Evolutionary conservation across 2,113 vertebrate genomes (phyloP).

Genomic region (Rutilus rutilus): DNA sequence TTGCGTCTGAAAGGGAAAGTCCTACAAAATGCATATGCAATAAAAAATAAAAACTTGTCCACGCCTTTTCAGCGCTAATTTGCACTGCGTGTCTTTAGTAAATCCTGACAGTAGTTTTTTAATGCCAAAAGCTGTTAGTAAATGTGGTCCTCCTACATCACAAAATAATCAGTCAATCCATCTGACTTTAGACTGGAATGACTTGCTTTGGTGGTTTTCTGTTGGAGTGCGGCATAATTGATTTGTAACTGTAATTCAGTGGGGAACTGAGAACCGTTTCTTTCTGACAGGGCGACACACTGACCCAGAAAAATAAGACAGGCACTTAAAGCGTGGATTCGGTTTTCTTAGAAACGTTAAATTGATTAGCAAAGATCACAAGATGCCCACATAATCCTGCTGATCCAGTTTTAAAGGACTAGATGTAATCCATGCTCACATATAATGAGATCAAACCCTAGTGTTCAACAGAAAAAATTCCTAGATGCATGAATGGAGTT

Average conservation of each 20-base stretch:
- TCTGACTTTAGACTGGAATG: neutral
- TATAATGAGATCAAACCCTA: neutral
- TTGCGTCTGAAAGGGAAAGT: too few species aligned
- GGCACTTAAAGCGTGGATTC: neutral
- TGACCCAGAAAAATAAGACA: slow-evolving; percentile 44
- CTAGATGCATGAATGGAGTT: neutral
- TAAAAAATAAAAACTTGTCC: too few species aligned
- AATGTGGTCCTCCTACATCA: too few species aligned
- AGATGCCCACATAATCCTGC: neutral
- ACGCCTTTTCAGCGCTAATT: too few species aligned
- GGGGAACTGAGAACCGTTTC: neutral
- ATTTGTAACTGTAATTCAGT: neutral
- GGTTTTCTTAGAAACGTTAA: slow-evolving; percentile 27
- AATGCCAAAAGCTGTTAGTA: too few species aligned
- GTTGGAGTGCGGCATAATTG: neutral
- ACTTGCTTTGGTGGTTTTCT: neutral
- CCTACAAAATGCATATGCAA: too few species aligned
- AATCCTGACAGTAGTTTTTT: too few species aligned
- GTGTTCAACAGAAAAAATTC: neutral
- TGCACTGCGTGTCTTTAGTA: too few species aligned
- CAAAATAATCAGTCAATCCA: neutral
- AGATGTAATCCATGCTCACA: neutral
- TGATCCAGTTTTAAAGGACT: neutral
- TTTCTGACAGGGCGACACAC: slow-evolving; percentile 45
- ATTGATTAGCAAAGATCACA: neutral